Evolutionary conservation across 2,797 vertebrate genomes (phyloP).

Genomic region (Alca torda): DNA sequence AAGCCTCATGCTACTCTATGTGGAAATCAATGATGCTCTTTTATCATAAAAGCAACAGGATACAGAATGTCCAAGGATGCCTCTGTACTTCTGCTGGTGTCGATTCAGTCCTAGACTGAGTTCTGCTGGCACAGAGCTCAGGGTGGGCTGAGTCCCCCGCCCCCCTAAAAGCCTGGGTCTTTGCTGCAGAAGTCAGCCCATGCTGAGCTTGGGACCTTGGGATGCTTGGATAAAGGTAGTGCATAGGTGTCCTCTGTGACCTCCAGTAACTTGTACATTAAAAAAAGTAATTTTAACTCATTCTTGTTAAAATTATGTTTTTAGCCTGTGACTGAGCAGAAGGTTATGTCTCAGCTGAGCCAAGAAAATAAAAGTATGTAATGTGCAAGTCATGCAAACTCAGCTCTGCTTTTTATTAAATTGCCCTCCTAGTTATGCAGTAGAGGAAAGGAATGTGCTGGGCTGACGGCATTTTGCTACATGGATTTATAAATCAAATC

Average conservation of each 20-base stretch:
- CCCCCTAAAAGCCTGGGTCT: neutral
- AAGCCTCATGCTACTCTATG: neutral
- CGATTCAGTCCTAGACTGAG: neutral
- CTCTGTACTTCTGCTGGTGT: neutral
- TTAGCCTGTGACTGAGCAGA: conserved; percentile 14
- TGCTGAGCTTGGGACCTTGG: neutral
- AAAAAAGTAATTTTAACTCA: neutral
- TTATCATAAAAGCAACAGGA: neutral
- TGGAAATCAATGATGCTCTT: neutral
- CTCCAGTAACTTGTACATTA: neutral
- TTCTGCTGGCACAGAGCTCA: neutral
- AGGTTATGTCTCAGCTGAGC: conserved; percentile 48
- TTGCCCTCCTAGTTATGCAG: conserved; percentile 47
- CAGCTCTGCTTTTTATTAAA: conserved; percentile 64
- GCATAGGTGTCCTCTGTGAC: neutral
- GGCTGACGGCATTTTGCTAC: conserved; percentile 53
- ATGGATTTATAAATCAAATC: conserved; percentile 63
- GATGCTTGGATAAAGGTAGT: fast-evolving
- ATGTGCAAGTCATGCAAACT: conserved; percentile 63
- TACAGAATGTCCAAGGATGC: neutral
- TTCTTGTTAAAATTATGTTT: neutral
- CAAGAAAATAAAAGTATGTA: conserved; percentile 42
- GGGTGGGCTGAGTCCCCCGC: neutral
- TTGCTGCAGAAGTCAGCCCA: neutral
- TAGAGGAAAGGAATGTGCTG: conserved; percentile 52